Percentiles rank a stretch among this genome's conserved stretches.
Conservation (phyloP, 1,140 invertebrate genomes). For the Argopecten irradians region DNA sequence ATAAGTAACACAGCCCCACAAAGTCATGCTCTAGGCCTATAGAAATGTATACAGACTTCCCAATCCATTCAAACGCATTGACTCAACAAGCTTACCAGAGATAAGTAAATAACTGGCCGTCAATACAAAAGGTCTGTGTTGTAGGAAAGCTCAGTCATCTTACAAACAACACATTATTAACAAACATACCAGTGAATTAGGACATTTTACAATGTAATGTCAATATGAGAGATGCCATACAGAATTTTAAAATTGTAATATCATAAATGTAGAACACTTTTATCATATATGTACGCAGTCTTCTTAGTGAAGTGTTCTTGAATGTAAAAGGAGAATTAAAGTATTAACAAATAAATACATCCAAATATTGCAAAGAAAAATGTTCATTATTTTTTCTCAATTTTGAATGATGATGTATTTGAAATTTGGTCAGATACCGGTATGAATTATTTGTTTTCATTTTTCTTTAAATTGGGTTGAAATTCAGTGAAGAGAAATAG, state of each 20-base stretch:
- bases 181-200: neutral
- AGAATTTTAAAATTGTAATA: too few species aligned
- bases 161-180: neutral
- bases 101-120: constrained; percentile 17
- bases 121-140: neutral
- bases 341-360: too few species aligned
- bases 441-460: neutral
- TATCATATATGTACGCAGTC: too few species aligned
- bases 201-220: neutral
- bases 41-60: neutral
- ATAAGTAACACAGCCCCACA: neutral
- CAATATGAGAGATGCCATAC: neutral
- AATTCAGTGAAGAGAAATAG: too few species aligned
- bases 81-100: neutral
- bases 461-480: too few species aligned
- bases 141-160: neutral
- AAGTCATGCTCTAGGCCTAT: neutral
- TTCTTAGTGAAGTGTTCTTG: too few species aligned
- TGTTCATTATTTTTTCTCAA: neutral
- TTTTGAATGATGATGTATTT: neutral
- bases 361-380: neutral
- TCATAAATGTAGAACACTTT: too few species aligned
- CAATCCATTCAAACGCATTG: constrained; percentile 14
- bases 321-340: too few species aligned
- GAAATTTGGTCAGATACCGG: neutral